Conservation (phyloP, 2,113 vertebrate species). For the Spea bombifrons region DNA sequence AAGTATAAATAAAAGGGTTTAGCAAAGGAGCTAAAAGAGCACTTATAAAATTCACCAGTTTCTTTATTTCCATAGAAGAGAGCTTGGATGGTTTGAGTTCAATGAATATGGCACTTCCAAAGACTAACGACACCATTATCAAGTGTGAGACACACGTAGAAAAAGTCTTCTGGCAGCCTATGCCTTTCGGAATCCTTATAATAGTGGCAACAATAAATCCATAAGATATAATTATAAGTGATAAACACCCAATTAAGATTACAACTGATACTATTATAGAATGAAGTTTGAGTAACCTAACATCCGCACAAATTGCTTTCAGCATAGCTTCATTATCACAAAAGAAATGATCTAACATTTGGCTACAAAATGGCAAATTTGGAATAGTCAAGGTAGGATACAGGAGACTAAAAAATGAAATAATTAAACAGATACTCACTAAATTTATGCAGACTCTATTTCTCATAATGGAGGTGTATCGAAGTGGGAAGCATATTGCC, state of each 20-base stretch:
- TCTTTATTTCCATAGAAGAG: not conserved
- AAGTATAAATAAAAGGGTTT: slow-evolving; percentile 25
- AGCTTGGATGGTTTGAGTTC: slow-evolving; percentile 1
- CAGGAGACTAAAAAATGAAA: slow-evolving; percentile 42
- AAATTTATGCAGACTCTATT: slow-evolving; percentile 40
- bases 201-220: slow-evolving; percentile 45
- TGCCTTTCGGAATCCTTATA: slow-evolving; percentile 37
- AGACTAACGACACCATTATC: slow-evolving; percentile 42
- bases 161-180: slow-evolving; percentile 49
- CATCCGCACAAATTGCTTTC: slow-evolving; percentile 20
- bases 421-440: slow-evolving; percentile 49
- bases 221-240: slow-evolving; percentile 50
- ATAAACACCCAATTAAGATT: slow-evolving; percentile 53
- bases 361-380: not conserved
- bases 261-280: slow-evolving; percentile 39
- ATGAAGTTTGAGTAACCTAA: not conserved
- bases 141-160: slow-evolving; percentile 53
- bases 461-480: slow-evolving; percentile 50
- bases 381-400: slow-evolving; percentile 41
- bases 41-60: not conserved
- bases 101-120: slow-evolving; percentile 35
- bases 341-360: slow-evolving; percentile 20
- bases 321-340: slow-evolving; percentile 11
- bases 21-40: not conserved
- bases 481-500: slow-evolving; percentile 55